Evolutionary conservation across 2,888 invertebrate genomes (phyloP).

Genomic region (Megastigmus dorsalis): DNA sequence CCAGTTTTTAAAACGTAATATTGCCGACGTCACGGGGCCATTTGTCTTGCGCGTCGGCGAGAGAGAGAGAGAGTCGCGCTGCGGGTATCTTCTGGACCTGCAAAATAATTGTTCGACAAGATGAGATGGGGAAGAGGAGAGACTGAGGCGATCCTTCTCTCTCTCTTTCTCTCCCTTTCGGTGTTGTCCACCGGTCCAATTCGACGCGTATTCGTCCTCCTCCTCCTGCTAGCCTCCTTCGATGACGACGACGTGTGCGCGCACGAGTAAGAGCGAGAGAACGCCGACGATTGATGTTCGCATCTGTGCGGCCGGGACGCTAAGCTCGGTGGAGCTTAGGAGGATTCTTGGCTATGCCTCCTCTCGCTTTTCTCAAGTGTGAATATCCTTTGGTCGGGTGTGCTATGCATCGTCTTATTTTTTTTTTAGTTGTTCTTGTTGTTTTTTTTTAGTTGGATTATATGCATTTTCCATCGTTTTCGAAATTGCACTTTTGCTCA

Average conservation of each 20-base stretch:
- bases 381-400: slow-evolving; percentile 49
- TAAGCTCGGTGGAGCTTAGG: not conserved
- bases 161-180: slow-evolving; percentile 43
- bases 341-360: slow-evolving; percentile 43
- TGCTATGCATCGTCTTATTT: not conserved
- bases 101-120: slow-evolving; percentile 68
- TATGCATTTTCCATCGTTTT: not conserved
- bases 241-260: slow-evolving; percentile 2
- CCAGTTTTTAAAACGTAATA: slow-evolving; percentile 72
- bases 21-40: slow-evolving; percentile 72
- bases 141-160: slow-evolving; percentile 51
- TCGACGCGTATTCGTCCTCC: slow-evolving; percentile 67
- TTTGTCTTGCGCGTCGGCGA: slow-evolving; percentile 69
- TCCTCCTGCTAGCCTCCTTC: not conserved
- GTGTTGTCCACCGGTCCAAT: slow-evolving; percentile 67
- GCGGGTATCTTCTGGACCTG: slow-evolving; percentile 69
- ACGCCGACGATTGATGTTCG: slow-evolving; percentile 63
- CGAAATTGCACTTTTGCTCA: not conserved
- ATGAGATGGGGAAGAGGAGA: slow-evolving; percentile 59
- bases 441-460: not conserved
- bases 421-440: not conserved
- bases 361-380: slow-evolving; percentile 30
- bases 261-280: slow-evolving; percentile 4
- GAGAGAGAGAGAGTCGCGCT: slow-evolving; percentile 63
- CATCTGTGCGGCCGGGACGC: slow-evolving; percentile 48